phyloP scores from a whole-genome alignment of 2,113 vertebrate genomes.

The Agapornis roseicollis region DNA sequence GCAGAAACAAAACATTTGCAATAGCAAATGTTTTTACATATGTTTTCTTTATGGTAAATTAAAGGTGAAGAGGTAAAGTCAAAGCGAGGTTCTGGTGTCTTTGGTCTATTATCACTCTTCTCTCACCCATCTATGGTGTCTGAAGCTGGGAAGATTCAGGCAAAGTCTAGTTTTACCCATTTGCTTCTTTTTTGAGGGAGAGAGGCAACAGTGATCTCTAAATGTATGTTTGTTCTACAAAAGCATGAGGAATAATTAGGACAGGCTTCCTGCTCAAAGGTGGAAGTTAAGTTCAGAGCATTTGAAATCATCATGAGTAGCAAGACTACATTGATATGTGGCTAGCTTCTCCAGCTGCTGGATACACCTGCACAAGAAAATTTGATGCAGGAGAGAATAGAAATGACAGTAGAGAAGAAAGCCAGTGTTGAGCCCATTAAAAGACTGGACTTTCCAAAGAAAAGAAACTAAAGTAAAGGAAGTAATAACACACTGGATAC shows the following conservation, averaged over 20 bases:
- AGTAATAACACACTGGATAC: rapidly evolving
- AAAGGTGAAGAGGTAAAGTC: neutral
- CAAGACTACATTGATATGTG: neutral
- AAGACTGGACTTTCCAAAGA: neutral
- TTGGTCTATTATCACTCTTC: neutral
- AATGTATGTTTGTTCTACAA: neutral
- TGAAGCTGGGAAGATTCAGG: neutral
- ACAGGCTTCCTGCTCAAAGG: neutral
- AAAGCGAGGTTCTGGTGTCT: neutral
- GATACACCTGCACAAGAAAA: neutral
- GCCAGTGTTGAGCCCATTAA: rapidly evolving
- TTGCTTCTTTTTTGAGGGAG: neutral
- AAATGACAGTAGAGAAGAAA: neutral
- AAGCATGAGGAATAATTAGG: neutral
- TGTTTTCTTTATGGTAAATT: neutral
- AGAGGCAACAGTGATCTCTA: neutral
- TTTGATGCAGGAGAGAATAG: neutral
- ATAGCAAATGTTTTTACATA: neutral
- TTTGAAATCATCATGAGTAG: neutral
- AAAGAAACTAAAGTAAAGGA: neutral
- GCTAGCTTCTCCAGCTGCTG: neutral
- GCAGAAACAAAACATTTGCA: neutral
- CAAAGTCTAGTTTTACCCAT: neutral
- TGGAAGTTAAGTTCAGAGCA: neutral
- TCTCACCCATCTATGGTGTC: neutral